Evolutionary conservation across 2,797 vertebrate genomes (phyloP).

Genomic region (Ceyx erithaca): DNA sequence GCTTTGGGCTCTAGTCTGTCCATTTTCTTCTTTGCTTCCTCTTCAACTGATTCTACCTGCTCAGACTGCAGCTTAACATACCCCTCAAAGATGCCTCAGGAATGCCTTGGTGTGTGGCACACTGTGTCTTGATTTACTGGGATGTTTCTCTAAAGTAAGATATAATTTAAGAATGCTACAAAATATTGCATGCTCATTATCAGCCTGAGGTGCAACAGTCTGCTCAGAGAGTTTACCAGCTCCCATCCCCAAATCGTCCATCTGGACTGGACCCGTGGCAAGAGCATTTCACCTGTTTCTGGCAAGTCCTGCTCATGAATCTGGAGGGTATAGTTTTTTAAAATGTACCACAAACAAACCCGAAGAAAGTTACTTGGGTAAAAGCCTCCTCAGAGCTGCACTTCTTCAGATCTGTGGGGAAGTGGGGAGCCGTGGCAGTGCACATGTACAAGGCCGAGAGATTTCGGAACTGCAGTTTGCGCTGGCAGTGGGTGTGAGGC

Average conservation of each 20-base stretch:
- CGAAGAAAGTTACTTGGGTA: neutral
- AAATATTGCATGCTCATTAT: neutral
- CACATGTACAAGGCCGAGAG: neutral
- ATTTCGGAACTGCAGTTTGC: fast-evolving
- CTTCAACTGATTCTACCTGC: neutral
- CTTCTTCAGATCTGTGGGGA: neutral
- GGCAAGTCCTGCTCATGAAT: neutral
- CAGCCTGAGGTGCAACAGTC: neutral
- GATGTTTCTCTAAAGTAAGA: neutral
- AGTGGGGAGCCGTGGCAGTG: fast-evolving
- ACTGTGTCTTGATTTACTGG: neutral
- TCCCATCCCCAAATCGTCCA: neutral
- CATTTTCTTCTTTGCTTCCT: neutral
- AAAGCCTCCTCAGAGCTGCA: neutral
- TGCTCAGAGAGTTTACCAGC: neutral
- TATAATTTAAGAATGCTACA: neutral
- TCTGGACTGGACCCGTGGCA: neutral
- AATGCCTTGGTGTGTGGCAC: neutral
- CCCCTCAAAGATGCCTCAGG: neutral
- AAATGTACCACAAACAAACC: neutral
- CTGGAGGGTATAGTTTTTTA: neutral
- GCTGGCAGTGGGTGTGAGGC: fast-evolving
- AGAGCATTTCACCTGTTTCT: fast-evolving
- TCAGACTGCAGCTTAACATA: fast-evolving
- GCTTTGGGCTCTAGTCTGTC: neutral